phyloP scores from a whole-genome alignment of 2,888 invertebrate genomes.

The Drosophila demipolita region DNA sequence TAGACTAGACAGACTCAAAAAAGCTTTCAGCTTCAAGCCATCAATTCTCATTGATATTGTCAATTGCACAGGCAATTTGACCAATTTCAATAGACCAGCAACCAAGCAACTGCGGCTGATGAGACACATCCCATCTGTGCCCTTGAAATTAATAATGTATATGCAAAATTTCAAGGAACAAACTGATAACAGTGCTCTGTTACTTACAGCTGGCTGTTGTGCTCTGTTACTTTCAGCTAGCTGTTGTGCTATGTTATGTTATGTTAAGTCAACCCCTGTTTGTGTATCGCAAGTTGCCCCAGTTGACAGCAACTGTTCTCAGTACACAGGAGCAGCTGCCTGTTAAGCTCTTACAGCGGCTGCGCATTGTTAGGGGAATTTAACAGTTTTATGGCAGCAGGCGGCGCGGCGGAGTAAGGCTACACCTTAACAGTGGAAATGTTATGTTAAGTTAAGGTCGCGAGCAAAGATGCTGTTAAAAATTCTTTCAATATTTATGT shows the following conservation, averaged over 20 bases:
- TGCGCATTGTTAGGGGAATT: slow-evolving; percentile 17
- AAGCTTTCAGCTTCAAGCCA: slow-evolving; percentile 21
- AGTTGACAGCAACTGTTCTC: slow-evolving; percentile 56
- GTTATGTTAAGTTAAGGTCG: slow-evolving; percentile 12
- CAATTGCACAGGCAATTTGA: slow-evolving; percentile 50
- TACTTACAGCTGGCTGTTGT: slow-evolving; percentile 1
- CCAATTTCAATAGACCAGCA: slow-evolving; percentile 32
- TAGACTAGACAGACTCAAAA: slow-evolving; percentile 24
- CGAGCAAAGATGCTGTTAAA: not conserved
- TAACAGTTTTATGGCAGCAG: slow-evolving; percentile 33
- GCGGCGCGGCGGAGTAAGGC: not conserved
- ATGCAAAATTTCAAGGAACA: not conserved
- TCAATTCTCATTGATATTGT: slow-evolving; percentile 55
- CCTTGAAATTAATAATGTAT: slow-evolving; percentile 46
- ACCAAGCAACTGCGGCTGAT: slow-evolving; percentile 4
- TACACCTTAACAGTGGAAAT: not conserved
- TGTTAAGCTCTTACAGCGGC: slow-evolving; percentile 17
- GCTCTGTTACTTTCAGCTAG: not conserved
- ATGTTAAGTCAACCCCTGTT: slow-evolving; percentile 23
- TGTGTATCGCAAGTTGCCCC: slow-evolving; percentile 39
- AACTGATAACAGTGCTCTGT: not conserved
- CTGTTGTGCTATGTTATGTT: slow-evolving; percentile 8
- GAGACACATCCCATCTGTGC: slow-evolving; percentile 19
- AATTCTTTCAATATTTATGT: not conserved
- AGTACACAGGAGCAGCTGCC: slow-evolving; percentile 35